Percentiles rank a stretch among this genome's conserved stretches.
phyloP scores from a whole-genome alignment of 2,113 vertebrate genomes.

The Tautogolabrus adspersus region DNA sequence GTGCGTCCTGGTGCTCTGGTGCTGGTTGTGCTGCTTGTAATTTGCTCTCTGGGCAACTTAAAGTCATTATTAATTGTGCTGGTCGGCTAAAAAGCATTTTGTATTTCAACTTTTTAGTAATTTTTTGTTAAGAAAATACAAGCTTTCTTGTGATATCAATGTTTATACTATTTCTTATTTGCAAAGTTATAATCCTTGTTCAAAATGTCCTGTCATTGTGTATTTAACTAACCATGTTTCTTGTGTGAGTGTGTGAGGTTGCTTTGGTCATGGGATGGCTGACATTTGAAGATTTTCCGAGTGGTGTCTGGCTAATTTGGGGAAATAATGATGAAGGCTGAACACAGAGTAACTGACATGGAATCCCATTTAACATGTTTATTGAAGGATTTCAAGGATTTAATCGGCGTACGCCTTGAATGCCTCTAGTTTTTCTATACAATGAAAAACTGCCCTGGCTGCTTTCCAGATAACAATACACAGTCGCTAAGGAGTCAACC shows the following conservation, averaged over 20 bases:
- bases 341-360: conserved; percentile 59
- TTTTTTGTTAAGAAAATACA: conserved; percentile 9
- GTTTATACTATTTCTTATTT: not conserved
- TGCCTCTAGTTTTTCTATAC: not conserved
- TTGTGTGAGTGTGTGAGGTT: conserved; percentile 75
- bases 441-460: not conserved
- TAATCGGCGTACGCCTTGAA: too few species aligned
- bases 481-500: not conserved
- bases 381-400: not conserved
- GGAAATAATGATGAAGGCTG: conserved; percentile 13
- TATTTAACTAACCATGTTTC: conserved; percentile 71
- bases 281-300: conserved; percentile 18
- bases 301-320: conserved; percentile 49
- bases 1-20: conserved; percentile 10
- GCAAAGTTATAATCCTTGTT: conserved; percentile 7
- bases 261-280: conserved; percentile 59
- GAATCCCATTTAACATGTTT: conserved; percentile 37
- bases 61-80: not conserved
- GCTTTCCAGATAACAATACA: not conserved
- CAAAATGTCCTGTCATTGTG: conserved; percentile 52
- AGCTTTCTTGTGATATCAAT: conserved; percentile 4
- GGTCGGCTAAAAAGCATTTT: conserved; percentile 1
- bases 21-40: conserved; percentile 14
- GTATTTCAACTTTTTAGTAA: not conserved
- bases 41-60: conserved; percentile 26